Conservation (phyloP, 2,797 vertebrate genomes). For the Decapterus maruadsi region DNA sequence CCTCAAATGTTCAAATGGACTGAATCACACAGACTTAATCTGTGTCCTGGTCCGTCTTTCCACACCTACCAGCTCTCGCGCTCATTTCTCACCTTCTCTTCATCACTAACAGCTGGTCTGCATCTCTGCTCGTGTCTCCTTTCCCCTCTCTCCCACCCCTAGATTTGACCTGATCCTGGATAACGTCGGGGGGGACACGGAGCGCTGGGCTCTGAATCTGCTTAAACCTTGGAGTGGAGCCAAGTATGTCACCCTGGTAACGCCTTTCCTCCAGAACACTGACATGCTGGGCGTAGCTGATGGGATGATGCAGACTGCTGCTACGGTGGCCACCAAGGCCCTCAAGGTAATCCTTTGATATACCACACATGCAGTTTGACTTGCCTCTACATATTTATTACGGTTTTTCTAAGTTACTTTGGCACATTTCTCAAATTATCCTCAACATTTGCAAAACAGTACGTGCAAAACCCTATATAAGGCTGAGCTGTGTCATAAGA, state of each 20-base stretch:
- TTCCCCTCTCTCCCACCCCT: not conserved
- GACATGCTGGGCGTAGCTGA: conserved; percentile 93
- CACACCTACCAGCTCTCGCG: not conserved
- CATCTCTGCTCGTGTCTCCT: not conserved
- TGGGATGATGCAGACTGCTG: conserved; percentile 92
- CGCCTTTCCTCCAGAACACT: conserved; percentile 94
- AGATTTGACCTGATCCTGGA: conserved; percentile 98
- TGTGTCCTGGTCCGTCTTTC: not conserved
- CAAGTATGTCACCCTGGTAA: conserved; percentile 94
- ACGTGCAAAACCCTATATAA: too few species aligned
- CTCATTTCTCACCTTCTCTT: not conserved
- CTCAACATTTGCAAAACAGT: too few species aligned
- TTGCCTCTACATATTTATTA: not conserved
- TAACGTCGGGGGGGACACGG: conserved; percentile 93
- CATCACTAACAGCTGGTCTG: not conserved
- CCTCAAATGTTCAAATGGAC: not conserved
- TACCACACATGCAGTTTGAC: not conserved
- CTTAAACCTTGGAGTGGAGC: conserved; percentile 96
- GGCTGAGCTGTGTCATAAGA: too few species aligned
- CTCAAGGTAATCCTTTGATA: conserved; percentile 87
- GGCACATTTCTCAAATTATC: too few species aligned
- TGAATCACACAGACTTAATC: not conserved
- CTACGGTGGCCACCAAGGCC: conserved; percentile 89
- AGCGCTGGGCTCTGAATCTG: conserved; percentile 89
- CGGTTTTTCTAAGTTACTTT: too few species aligned